These are phyloP conservation scores for Yponomeuta sedellus DNA, from an alignment of 2,888 invertebrate genomes.

Conservation along the genomic window DNA sequence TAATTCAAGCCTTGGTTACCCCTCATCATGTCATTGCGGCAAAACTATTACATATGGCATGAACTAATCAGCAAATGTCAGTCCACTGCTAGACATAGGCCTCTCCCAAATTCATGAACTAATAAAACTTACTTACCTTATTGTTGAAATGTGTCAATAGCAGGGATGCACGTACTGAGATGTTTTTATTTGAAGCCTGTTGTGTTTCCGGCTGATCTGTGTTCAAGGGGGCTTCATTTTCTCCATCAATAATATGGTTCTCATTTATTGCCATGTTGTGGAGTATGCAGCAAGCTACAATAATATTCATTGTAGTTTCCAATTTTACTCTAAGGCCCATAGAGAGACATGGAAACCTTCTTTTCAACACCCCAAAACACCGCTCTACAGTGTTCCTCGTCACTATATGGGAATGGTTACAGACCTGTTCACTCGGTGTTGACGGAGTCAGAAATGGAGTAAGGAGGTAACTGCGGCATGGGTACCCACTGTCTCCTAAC, in stretches of 20 bases:
- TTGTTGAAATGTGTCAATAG: conserved; percentile 11
- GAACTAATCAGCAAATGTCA: neutral
- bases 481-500: too few relatives aligned
- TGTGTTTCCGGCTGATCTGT: neutral
- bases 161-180: conserved; percentile 7
- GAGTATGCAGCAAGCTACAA: neutral
- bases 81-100: too few relatives aligned
- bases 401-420: neutral
- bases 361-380: too few relatives aligned
- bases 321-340: conserved; percentile 1
- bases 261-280: neutral
- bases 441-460: too few relatives aligned
- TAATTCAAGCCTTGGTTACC: too few relatives aligned
- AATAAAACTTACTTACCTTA: conserved; percentile 9
- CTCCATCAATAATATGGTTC: conserved; percentile 1
- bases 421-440: too few relatives aligned
- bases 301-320: neutral
- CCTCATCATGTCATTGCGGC: too few relatives aligned
- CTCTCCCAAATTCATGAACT: too few relatives aligned
- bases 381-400: too few relatives aligned
- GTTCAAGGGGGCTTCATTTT: neutral
- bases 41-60: neutral
- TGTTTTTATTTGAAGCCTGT: conserved; percentile 6
- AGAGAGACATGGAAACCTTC: neutral
- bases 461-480: too few relatives aligned